phyloP scores from a whole-genome alignment of 2,113 vertebrate species.

The Pygoscelis antarcticus region DNA sequence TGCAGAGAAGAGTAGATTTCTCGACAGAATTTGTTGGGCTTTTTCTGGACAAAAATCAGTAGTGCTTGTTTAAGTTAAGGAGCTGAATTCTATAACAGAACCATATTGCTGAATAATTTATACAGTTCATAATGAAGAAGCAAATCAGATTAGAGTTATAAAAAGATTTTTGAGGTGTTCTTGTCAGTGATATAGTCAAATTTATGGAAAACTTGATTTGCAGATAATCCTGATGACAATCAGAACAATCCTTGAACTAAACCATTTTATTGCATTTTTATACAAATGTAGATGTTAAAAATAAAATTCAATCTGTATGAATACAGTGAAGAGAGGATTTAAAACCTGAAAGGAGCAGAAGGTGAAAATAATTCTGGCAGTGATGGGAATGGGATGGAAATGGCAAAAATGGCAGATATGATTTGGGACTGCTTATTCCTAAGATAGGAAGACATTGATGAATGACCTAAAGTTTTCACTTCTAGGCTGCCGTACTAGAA shows the following conservation, averaged over 20 bases:
- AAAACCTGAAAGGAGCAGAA: not conserved
- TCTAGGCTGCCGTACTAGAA: not conserved
- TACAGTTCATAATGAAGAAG: not conserved
- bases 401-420: not conserved
- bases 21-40: not conserved
- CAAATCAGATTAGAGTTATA: not conserved
- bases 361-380: not conserved
- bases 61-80: not conserved
- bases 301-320: not conserved
- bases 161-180: not conserved
- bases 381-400: not conserved
- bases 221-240: not conserved
- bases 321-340: not conserved
- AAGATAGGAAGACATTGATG: not conserved
- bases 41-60: not conserved
- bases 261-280: not conserved
- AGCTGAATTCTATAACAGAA: not conserved
- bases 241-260: not conserved
- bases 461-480: not conserved
- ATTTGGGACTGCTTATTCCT: not conserved
- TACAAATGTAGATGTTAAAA: not conserved
- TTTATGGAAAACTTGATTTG: not conserved
- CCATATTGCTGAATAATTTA: not conserved
- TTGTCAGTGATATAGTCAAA: not conserved
- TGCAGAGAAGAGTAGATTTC: not conserved